Conservation (phyloP, 1,140 invertebrate species). For the Trichonephila inaurata region DNA sequence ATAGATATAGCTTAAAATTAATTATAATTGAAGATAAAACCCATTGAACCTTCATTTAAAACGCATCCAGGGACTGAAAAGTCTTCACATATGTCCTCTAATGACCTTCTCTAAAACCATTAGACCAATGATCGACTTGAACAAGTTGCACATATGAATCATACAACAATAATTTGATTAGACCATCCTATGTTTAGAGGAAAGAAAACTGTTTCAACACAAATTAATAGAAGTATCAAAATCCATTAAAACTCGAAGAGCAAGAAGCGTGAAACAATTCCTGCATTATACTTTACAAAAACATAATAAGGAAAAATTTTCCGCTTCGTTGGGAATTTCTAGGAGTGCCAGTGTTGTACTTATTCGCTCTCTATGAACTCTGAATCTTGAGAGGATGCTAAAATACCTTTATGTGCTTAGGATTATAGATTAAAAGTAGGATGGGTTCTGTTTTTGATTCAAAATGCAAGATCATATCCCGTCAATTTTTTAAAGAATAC, state of each 20-base stretch:
- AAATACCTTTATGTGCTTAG: background rate
- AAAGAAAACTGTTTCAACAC: background rate
- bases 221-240: slow-evolving; percentile 18
- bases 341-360: background rate
- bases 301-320: slow-evolving; percentile 20
- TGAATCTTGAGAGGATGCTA: background rate
- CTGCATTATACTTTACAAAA: background rate
- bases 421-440: background rate
- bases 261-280: background rate
- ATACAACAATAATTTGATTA: background rate
- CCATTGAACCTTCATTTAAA: no score
- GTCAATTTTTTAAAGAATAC: no score
- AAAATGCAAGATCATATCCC: background rate
- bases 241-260: background rate
- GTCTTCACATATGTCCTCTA: background rate
- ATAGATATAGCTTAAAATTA: no score
- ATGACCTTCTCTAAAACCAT: background rate
- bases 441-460: background rate
- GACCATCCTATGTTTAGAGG: background rate
- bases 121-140: background rate
- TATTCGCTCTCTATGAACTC: background rate
- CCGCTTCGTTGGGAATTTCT: background rate
- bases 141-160: background rate
- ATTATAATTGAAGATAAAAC: no score
- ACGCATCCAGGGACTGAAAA: background rate